Conservation (phyloP, 2,888 invertebrate species). For the Drosophila macrothrix region DNA sequence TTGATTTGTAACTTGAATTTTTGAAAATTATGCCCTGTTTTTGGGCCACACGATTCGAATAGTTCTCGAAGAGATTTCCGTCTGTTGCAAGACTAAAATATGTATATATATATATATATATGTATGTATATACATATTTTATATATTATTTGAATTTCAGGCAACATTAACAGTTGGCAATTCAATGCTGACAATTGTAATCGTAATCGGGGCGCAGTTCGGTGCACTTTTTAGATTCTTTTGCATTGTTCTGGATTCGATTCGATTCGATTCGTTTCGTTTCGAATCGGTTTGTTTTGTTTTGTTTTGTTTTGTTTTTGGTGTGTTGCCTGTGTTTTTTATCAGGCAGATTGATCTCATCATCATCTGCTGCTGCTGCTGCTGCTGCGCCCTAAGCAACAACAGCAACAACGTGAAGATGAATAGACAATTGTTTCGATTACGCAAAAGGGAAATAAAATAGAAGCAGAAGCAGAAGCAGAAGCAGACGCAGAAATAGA, state of each 20-base stretch:
- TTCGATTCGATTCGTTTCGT: conserved; percentile 34
- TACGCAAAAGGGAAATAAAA: conserved; percentile 48
- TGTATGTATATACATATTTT: background rate
- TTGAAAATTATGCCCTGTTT: background rate
- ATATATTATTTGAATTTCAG: background rate
- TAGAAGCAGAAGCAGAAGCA: background rate
- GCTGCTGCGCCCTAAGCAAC: conserved; percentile 41
- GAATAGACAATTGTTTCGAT: conserved; percentile 71
- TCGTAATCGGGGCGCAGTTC: conserved; percentile 45
- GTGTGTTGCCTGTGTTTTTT: conserved; percentile 33
- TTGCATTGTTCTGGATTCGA: conserved; percentile 29
- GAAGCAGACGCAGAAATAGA: background rate
- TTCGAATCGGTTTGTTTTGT: conserved; percentile 16
- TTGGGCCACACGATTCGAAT: background rate
- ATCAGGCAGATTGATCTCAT: conserved; percentile 33
- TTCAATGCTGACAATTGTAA: background rate
- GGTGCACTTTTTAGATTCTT: conserved; percentile 55
- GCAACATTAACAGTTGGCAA: background rate
- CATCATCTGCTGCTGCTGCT: conserved; percentile 38
- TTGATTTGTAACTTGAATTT: background rate
- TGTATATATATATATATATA: background rate
- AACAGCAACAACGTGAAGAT: background rate
- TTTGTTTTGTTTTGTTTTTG: conserved; percentile 26
- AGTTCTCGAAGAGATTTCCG: background rate
- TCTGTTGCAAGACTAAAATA: background rate